These are phyloP conservation scores for Epistrophe grossulariae DNA, from an alignment of 2,888 invertebrate genomes.

Conservation along the genomic window DNA sequence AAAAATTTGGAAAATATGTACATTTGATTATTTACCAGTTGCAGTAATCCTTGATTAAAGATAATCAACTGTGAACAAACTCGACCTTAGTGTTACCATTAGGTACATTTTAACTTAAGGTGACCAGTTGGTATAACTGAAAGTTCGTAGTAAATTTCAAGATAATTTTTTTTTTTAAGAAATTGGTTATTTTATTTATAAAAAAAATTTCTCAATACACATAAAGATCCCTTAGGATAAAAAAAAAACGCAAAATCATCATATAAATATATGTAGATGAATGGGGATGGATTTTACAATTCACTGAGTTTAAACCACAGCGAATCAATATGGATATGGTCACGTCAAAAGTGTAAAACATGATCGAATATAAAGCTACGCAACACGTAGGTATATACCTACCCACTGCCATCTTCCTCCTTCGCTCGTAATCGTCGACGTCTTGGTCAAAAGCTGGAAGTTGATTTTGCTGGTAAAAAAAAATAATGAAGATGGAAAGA, in stretches of 20 bases:
- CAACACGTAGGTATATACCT: conserved; percentile 34
- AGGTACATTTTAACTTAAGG: too few relatives aligned
- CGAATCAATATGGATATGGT: conserved; percentile 72
- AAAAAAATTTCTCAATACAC: too few relatives aligned
- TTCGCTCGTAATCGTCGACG: not conserved
- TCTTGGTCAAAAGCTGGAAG: conserved; percentile 49
- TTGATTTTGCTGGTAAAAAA: conserved; percentile 23
- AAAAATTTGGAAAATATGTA: too few relatives aligned
- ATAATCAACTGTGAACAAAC: too few relatives aligned
- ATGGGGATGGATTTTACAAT: conserved; percentile 10
- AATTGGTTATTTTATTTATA: too few relatives aligned
- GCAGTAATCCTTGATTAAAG: too few relatives aligned
- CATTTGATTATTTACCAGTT: too few relatives aligned
- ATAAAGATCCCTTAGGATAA: not conserved
- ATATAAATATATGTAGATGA: not conserved
- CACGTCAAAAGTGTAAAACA: conserved; percentile 68
- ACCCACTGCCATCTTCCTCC: not conserved
- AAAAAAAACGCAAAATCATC: not conserved
- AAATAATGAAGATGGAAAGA: conserved; percentile 6
- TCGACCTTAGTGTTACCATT: too few relatives aligned
- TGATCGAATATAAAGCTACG: conserved; percentile 45
- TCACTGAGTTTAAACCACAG: conserved; percentile 36
- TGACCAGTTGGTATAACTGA: too few relatives aligned
- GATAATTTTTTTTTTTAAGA: too few relatives aligned
- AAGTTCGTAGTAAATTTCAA: too few relatives aligned